Conservation (phyloP, 2,888 invertebrate species). For the Arge pagana region DNA sequence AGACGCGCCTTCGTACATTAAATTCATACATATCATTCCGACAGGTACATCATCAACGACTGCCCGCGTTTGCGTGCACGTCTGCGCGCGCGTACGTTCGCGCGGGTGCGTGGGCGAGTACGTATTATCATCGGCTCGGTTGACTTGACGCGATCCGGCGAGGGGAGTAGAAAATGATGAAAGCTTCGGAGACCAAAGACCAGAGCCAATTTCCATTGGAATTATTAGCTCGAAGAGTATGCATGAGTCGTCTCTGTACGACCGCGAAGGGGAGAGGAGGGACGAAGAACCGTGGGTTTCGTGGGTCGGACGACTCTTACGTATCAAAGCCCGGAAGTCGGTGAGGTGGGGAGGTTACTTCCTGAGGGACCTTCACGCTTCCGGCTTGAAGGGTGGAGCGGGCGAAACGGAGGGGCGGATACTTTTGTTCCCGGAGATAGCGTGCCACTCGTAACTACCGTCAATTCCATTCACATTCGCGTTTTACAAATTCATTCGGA, state of each 20-base stretch:
- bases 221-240: conserved; percentile 39
- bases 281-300: no score
- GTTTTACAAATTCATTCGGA: conserved; percentile 16
- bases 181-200: conserved; percentile 17
- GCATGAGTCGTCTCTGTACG: conserved; percentile 10
- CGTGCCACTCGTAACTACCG: conserved; percentile 31
- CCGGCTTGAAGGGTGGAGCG: no score
- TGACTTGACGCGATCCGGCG: no score
- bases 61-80: no score
- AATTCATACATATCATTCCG: no score
- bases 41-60: no score
- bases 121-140: no score
- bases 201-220: conserved; percentile 39
- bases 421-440: conserved; percentile 41
- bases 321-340: conserved; percentile 35
- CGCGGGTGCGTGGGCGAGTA: neutral
- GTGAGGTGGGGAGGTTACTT: conserved; percentile 32
- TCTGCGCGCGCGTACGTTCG: neutral
- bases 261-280: conserved; percentile 13
- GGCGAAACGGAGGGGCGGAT: conserved; percentile 23
- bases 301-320: no score
- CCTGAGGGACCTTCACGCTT: conserved; percentile 33
- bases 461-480: conserved; percentile 19
- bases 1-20: no score
- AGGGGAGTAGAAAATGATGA: conserved; percentile 17